phyloP scores from a whole-genome alignment of 2,888 invertebrate species.

The Chouioia cunea region DNA sequence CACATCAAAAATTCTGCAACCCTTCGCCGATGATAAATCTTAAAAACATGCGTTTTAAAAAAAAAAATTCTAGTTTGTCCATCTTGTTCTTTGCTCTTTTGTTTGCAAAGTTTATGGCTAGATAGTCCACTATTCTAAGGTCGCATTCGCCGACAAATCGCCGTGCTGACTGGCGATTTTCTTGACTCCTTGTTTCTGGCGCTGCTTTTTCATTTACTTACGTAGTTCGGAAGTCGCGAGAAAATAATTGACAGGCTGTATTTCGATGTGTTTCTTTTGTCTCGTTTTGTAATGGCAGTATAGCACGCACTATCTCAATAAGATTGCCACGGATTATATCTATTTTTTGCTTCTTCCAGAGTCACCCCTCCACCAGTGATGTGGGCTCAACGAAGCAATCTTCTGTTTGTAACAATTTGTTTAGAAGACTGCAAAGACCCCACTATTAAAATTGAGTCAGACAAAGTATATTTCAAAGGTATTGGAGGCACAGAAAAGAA shows the following conservation, averaged over 20 bases:
- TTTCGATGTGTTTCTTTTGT: too few relatives aligned
- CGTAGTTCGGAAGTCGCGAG: background rate
- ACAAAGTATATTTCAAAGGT: slow-evolving; percentile 84
- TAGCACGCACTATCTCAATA: too few relatives aligned
- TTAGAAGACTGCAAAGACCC: slow-evolving; percentile 91
- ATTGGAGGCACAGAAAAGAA: slow-evolving; percentile 86
- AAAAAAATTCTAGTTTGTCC: too few relatives aligned
- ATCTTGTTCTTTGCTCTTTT: too few relatives aligned
- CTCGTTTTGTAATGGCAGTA: too few relatives aligned
- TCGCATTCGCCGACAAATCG: slow-evolving; percentile 13
- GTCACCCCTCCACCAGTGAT: slow-evolving; percentile 84
- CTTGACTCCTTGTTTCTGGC: background rate
- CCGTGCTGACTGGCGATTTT: slow-evolving; percentile 32
- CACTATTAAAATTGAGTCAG: slow-evolving; percentile 77
- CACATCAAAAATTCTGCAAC: too few relatives aligned
- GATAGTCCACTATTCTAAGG: too few relatives aligned
- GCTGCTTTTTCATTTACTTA: background rate
- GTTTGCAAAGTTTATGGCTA: too few relatives aligned
- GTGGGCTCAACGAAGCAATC: slow-evolving; percentile 92
- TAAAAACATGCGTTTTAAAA: too few relatives aligned
- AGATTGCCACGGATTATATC: background rate
- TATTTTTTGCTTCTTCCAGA: slow-evolving; percentile 65
- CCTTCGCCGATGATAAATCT: too few relatives aligned
- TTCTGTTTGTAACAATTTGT: slow-evolving; percentile 89
- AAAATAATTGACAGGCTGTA: too few relatives aligned